Base-by-base conservation (phyloP, 1,140 invertebrate genomes). In the Heliconius hewitsoni region DNA sequence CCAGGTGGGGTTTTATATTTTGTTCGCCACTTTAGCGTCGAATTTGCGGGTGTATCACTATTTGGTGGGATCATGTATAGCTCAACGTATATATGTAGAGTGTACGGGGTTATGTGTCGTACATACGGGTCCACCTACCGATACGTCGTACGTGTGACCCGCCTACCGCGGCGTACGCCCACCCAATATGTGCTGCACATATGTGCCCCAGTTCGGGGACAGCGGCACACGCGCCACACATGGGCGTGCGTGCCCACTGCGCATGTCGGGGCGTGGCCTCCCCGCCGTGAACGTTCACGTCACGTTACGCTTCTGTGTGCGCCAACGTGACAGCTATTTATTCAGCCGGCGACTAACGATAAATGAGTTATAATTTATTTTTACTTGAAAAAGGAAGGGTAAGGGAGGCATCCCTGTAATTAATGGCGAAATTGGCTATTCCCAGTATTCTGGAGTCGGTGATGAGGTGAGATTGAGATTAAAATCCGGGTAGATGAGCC, bases 351-450 rank as follows among this genome's bases (percentile, higher is more conserved):
- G 85, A 84, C 85, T 83, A 86, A 91, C 89, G 88, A 94, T 94
- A 94, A 94, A 94, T 93, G 91, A 93, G 86, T 94, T 93, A 94
- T 93, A 93, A 94, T 94, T 94, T 93, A 94, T 94, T 94, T 94
- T 94, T 94, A 92, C 92, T 85, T 88, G 87, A 89, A 92, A 92
- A 89, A 88, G 89, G 89, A 90, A 89, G 90, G 91, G 91, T 89
- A 87, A 87, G 89, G 86, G 88, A 83, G 85, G 84, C 82, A 76
- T 82, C 82, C 82, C 84, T 82, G 90, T 94, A 94, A 94, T 94
- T 93, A 94, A 94, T 94, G 93, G 86, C 85, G 87, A 88, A 93
- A 94, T 93, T 92, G 93, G 91, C 91, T 91, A 91, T 93, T 92
- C 91, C 90, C 86, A 94, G 91, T 92, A 91, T 94, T 92, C 89